phyloP scores from a whole-genome alignment of 2,113 vertebrate genomes.

The Sisor rabdophorus region DNA sequence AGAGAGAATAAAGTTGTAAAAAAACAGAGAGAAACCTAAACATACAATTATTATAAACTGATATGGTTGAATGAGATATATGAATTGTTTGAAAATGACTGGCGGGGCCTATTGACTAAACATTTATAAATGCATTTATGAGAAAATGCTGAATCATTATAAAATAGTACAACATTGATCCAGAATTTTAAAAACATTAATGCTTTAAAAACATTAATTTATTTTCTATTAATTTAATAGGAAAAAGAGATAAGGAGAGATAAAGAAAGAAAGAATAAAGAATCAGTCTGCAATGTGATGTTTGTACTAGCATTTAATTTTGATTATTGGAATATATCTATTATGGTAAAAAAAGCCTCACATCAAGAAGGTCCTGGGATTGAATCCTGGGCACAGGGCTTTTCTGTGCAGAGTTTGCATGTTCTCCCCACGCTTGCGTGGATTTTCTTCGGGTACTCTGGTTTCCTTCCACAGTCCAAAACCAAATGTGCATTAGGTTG shows the following conservation, averaged over 20 bases:
- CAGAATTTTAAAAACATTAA: background rate
- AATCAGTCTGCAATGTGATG: background rate
- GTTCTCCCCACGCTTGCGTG: too few species aligned
- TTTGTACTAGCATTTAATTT: background rate
- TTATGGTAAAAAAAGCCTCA: background rate
- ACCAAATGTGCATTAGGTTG: too few species aligned
- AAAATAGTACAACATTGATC: background rate
- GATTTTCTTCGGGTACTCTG: too few species aligned
- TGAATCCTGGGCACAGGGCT: too few species aligned
- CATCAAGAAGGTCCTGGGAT: too few species aligned
- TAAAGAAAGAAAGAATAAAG: background rate
- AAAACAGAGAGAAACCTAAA: background rate
- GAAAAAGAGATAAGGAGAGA: background rate
- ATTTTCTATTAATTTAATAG: background rate
- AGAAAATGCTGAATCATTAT: background rate
- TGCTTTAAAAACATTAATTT: background rate
- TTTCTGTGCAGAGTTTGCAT: too few species aligned
- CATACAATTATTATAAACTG: background rate
- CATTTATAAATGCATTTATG: background rate
- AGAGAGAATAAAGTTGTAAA: background rate
- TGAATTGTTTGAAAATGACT: background rate
- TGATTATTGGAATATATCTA: background rate
- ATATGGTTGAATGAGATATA: background rate
- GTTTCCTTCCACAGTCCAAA: too few species aligned
- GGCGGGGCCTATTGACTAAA: background rate